These are phyloP conservation scores for Tapirus indicus DNA, from an alignment of 2,797 vertebrate species.

Conservation along the genomic window DNA sequence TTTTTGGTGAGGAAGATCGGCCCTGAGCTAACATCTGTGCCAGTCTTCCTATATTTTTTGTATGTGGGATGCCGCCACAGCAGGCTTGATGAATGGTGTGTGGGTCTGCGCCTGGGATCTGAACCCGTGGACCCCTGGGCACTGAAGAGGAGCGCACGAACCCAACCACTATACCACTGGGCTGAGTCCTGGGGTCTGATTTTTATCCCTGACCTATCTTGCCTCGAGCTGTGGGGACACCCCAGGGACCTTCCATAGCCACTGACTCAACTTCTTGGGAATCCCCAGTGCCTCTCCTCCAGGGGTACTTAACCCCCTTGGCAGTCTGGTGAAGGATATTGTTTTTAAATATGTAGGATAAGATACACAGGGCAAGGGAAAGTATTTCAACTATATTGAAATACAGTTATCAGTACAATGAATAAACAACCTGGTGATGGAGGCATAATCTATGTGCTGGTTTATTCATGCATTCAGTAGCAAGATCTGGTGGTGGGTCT, in stretches of 20 bases:
- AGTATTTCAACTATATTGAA: conserved; percentile 14
- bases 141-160: too few relatives aligned
- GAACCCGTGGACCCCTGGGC: too few relatives aligned
- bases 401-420: background rate
- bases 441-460: background rate
- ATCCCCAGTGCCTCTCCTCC: background rate
- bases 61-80: too few relatives aligned
- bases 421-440: background rate
- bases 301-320: background rate
- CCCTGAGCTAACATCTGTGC: too few relatives aligned
- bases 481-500: background rate
- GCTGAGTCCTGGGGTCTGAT: background rate
- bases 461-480: conserved; percentile 14
- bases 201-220: background rate
- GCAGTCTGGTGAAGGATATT: background rate
- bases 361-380: background rate
- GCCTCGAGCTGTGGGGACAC: background rate
- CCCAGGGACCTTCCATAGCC: background rate
- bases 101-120: too few relatives aligned
- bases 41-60: too few relatives aligned
- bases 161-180: too few relatives aligned
- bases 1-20: too few relatives aligned
- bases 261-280: background rate
- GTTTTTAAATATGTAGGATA: background rate
- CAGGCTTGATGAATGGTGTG: too few relatives aligned